Base-by-base conservation (phyloP, 2,888 invertebrate species). In the Lasioglossum zephyrum region DNA sequence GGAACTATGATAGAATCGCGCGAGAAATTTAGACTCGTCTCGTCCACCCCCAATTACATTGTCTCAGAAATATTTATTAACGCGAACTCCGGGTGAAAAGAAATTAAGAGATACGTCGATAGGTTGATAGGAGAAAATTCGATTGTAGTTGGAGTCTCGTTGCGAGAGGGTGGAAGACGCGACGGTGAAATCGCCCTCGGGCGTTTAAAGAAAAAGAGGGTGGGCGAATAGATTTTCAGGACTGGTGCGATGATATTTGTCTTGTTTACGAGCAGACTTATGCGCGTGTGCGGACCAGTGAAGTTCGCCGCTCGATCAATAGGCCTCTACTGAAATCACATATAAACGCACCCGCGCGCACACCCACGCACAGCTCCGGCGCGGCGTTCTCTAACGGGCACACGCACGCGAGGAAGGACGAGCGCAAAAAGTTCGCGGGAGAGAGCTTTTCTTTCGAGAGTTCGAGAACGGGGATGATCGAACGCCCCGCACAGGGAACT, bases 181-280 rank as follows among this genome's bases (percentile, higher is more conserved):
- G 79, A 81, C 73, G 82, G 44, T 72, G 73, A 82, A 85, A 86
- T 88, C 85, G 84, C 79, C 79, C 84, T 82, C 79, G 81, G 79
- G 83, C 76, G 73, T 89, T 90, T 87, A 86, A 81, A 85, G 90
- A 85, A 80, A 90, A 16, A 86, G 91, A 90, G 89, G 91, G 90
- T 84, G 87, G 88, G 89, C 80, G 90, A 91, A 90, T 89, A 89
- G 92, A 94, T 94, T 94, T 93, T 92, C 93, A 93, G 93, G 93
- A 93, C 92, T 92, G 92, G 91, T 89, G 92, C 93, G 94, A 94
- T 94, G 94, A 95, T 95, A 95, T 95, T 95, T 94, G 95, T 95
- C 95, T 95, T 94, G 95, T 95, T 95, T 95, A 94, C 93, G 94
- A 92, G 91, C 93, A 94, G 94, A 94, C 94, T 93, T 94, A 94